A percentile compares a stretch with the other conserved stretches of the same genome.
Evolutionary conservation across 92 coral and sea anemone species (phyloP).

Genomic region (Umimayanthus kanabou): DNA sequence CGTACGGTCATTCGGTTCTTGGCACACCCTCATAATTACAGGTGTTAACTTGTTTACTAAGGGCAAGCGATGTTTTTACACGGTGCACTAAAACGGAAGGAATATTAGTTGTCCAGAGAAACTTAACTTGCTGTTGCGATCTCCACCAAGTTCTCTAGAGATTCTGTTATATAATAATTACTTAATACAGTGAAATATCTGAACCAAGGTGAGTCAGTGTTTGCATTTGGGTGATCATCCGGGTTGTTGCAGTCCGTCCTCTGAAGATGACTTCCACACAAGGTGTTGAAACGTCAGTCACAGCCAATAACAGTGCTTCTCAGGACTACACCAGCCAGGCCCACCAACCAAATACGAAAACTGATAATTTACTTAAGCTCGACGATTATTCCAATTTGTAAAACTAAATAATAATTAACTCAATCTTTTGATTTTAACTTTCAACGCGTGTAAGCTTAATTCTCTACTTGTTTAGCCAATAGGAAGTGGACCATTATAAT

Average conservation of each 20-base stretch:
- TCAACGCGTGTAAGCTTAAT: not conserved
- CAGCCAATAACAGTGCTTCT: too few relatives aligned
- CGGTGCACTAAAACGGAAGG: not conserved
- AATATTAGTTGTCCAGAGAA: not conserved
- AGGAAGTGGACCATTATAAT: not conserved
- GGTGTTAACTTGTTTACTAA: slow-evolving; percentile 13
- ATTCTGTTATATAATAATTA: not conserved
- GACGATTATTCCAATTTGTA: not conserved
- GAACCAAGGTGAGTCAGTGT: too few relatives aligned
- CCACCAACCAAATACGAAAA: too few relatives aligned
- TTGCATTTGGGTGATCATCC: too few relatives aligned
- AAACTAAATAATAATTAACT: not conserved
- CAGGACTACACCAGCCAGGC: too few relatives aligned
- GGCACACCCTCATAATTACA: not conserved
- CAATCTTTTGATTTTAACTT: not conserved
- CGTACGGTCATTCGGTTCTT: not conserved
- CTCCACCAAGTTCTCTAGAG: not conserved
- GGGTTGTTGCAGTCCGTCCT: too few relatives aligned
- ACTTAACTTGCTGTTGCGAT: not conserved
- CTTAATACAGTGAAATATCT: too few relatives aligned
- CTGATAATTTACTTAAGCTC: not conserved
- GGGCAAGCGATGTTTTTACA: not conserved
- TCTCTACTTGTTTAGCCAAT: not conserved
- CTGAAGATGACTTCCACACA: too few relatives aligned
- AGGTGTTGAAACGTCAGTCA: too few relatives aligned